Conservation (phyloP, 2,888 invertebrate genomes). For the Pheosia gnoma region DNA sequence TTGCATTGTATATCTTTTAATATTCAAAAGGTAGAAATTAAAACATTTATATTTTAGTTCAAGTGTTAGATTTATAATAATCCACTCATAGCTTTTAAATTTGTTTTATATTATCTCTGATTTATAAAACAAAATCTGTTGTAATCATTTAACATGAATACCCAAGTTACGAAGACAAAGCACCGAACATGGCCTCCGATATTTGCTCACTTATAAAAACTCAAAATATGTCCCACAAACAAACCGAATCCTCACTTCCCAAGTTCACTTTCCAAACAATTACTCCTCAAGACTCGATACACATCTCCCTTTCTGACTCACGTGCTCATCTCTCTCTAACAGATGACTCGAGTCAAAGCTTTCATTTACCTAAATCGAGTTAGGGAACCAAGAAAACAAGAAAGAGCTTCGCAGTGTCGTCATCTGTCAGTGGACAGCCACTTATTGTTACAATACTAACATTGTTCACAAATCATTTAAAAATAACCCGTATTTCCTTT, state of each 20-base stretch:
- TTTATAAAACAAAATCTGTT: not conserved
- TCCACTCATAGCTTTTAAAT: too few relatives aligned
- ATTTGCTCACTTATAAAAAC: conserved; percentile 8
- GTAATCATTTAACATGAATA: not conserved
- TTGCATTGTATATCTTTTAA: not conserved
- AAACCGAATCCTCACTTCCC: conserved; percentile 26
- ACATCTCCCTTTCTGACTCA: conserved; percentile 13
- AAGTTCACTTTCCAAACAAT: conserved; percentile 44
- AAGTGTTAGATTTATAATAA: too few relatives aligned
- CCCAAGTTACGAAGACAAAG: conserved; percentile 5
- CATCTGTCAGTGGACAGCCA: conserved; percentile 71
- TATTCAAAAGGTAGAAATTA: not conserved
- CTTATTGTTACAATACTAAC: conserved; percentile 46
- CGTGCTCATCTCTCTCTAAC: conserved; percentile 36
- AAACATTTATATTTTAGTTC: not conserved
- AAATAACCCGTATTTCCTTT: conserved; percentile 32
- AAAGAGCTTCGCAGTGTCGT: conserved; percentile 66
- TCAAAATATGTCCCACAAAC: conserved; percentile 10
- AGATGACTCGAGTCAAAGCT: conserved; percentile 54
- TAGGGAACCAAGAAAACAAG: conserved; percentile 71
- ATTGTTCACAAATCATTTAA: conserved; percentile 24
- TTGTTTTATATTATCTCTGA: not conserved
- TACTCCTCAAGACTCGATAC: conserved; percentile 32
- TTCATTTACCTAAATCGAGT: conserved; percentile 72
- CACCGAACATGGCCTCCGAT: not conserved